Percentiles rank a stretch among this genome's conserved stretches.
phyloP scores from a whole-genome alignment of 1,140 invertebrate species.

The Drosophila virilis region DNA sequence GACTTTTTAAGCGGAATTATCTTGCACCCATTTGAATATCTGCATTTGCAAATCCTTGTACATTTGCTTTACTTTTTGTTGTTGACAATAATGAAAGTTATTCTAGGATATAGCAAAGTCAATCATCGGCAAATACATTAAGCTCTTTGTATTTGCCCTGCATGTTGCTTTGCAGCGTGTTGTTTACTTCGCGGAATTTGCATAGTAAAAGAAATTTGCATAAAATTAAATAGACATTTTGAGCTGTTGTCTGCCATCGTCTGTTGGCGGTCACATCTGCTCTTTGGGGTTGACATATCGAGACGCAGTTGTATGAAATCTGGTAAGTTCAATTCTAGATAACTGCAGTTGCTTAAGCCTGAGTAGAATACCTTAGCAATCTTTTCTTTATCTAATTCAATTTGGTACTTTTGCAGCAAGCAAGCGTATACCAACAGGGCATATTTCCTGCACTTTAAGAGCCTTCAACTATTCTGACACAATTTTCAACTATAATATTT shows the following conservation, averaged over 20 bases:
- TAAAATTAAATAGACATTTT: constrained; percentile 73
- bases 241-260: constrained; percentile 33
- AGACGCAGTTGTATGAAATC: constrained; percentile 1
- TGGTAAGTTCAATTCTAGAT: constrained; percentile 18
- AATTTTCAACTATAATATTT: not conserved
- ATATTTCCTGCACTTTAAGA: not conserved
- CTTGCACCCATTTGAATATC: not conserved
- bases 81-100: not conserved
- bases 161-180: constrained; percentile 51
- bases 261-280: constrained; percentile 27
- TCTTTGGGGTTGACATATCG: not conserved
- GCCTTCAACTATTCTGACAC: constrained; percentile 5
- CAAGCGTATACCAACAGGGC: too few species aligned
- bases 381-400: too few species aligned
- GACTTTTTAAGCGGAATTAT: too few species aligned
- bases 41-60: not conserved
- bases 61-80: too few species aligned
- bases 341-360: constrained; percentile 28
- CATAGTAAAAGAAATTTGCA: constrained; percentile 78
- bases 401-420: too few species aligned
- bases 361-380: too few species aligned
- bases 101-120: constrained; percentile 17
- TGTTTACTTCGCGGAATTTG: constrained; percentile 72
- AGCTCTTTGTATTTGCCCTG: constrained; percentile 19
- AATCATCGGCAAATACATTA: not conserved